Conservation (phyloP, 2,888 invertebrate species). For the Augiades crinisus region DNA sequence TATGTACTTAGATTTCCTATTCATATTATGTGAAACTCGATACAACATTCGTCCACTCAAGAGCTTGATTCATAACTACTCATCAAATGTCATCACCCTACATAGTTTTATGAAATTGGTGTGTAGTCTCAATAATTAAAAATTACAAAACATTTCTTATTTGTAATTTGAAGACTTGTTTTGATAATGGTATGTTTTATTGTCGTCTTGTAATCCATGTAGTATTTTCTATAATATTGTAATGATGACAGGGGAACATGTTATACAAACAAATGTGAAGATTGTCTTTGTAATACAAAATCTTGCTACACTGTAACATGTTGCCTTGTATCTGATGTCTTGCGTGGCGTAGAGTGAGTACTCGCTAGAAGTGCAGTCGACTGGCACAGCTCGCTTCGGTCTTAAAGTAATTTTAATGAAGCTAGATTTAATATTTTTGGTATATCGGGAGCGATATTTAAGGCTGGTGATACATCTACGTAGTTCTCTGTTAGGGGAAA, state of each 20-base stretch:
- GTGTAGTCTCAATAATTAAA: neutral
- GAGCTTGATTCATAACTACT: conserved; percentile 17
- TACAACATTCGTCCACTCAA: conserved; percentile 21
- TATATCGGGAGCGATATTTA: conserved; percentile 52
- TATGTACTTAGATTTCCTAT: conserved; percentile 8
- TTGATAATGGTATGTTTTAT: conserved; percentile 6
- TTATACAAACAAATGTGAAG: too few species aligned
- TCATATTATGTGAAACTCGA: conserved; percentile 15
- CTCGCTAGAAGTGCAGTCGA: conserved; percentile 24
- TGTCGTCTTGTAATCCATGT: conserved; percentile 8
- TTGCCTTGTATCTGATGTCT: conserved; percentile 6
- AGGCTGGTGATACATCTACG: conserved; percentile 74
- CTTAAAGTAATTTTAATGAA: conserved; percentile 35
- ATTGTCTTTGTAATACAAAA: too few species aligned
- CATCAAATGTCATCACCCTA: conserved; percentile 10
- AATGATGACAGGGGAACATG: conserved; percentile 4
- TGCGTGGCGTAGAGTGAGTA: conserved; percentile 10
- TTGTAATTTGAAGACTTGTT: conserved; percentile 11
- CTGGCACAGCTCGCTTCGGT: conserved; percentile 45
- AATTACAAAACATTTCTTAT: conserved; percentile 4
- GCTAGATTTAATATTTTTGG: conserved; percentile 41
- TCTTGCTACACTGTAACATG: conserved; percentile 3
- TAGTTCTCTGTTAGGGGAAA: conserved; percentile 48
- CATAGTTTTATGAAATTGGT: conserved; percentile 16
- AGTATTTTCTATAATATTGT: conserved; percentile 5